Conservation (phyloP, 2,888 invertebrate genomes). For the Cistogaster globosa region DNA sequence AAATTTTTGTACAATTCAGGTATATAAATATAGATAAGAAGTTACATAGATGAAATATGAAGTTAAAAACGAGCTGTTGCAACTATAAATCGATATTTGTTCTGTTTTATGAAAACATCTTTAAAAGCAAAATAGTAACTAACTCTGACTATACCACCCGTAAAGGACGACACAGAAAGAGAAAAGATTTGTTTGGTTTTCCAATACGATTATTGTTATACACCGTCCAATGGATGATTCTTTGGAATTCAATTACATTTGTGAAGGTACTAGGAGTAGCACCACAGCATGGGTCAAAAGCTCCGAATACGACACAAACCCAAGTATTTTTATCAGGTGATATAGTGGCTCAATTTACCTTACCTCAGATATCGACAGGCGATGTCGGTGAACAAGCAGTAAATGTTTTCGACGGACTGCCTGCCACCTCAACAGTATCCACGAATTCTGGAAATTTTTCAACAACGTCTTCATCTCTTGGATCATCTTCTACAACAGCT, state of each 20-base stretch:
- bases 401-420: slow-evolving; percentile 31
- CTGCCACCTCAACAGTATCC: slow-evolving; percentile 61
- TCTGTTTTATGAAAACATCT: slow-evolving; percentile 37
- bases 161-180: slow-evolving; percentile 44
- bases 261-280: slow-evolving; percentile 20
- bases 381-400: slow-evolving; percentile 27
- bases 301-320: slow-evolving; percentile 51
- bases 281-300: slow-evolving; percentile 8
- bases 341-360: slow-evolving; percentile 80
- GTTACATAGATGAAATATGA: slow-evolving; percentile 30
- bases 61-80: slow-evolving; percentile 28
- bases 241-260: slow-evolving; percentile 22
- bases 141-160: slow-evolving; percentile 5
- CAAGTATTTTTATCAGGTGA: slow-evolving; percentile 75
- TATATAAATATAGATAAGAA: too few species aligned
- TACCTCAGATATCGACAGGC: slow-evolving; percentile 74
- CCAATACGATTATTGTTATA: slow-evolving; percentile 47
- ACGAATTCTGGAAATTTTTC: slow-evolving; percentile 61
- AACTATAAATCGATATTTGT: slow-evolving; percentile 17
- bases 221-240: slow-evolving; percentile 31
- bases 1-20: too few species aligned
- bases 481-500: slow-evolving; percentile 53
- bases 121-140: slow-evolving; percentile 8
- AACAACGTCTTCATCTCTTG: slow-evolving; percentile 52
- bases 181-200: slow-evolving; percentile 48